These are phyloP conservation scores for Blera fallax DNA, from an alignment of 2,888 invertebrate genomes.

Conservation along the genomic window DNA sequence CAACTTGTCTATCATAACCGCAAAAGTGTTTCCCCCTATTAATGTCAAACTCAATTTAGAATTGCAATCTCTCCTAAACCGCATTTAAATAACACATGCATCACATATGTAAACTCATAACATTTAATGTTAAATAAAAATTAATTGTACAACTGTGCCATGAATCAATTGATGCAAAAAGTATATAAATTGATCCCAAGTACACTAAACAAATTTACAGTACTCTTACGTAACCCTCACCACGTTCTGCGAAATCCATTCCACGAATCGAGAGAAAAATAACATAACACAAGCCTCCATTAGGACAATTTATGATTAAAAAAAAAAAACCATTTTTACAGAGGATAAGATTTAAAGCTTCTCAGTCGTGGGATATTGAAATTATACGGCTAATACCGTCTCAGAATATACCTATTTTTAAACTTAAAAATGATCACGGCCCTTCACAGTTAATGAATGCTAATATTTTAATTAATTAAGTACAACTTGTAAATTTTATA, in stretches of 20 bases:
- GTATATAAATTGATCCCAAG: not conserved
- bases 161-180: not conserved
- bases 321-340: not conserved
- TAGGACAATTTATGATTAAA: slow-evolving; percentile 13
- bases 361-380: not conserved
- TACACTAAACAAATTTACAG: not conserved
- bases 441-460: slow-evolving; percentile 1
- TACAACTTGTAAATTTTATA: not conserved
- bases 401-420: not conserved
- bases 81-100: not conserved
- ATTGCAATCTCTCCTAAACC: not conserved
- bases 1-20: not conserved
- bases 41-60: not conserved
- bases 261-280: not conserved
- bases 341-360: not conserved
- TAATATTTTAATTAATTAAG: slow-evolving; percentile 24
- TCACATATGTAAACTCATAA: not conserved
- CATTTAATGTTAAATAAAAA: not conserved
- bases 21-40: not conserved
- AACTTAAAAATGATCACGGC: not conserved
- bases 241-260: not conserved
- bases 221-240: not conserved
- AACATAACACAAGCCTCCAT: slow-evolving; percentile 14
- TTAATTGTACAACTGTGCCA: not conserved
- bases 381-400: not conserved